Base-by-base conservation (phyloP, 2,113 vertebrate species). In the Thalassoma bifasciatum region DNA sequence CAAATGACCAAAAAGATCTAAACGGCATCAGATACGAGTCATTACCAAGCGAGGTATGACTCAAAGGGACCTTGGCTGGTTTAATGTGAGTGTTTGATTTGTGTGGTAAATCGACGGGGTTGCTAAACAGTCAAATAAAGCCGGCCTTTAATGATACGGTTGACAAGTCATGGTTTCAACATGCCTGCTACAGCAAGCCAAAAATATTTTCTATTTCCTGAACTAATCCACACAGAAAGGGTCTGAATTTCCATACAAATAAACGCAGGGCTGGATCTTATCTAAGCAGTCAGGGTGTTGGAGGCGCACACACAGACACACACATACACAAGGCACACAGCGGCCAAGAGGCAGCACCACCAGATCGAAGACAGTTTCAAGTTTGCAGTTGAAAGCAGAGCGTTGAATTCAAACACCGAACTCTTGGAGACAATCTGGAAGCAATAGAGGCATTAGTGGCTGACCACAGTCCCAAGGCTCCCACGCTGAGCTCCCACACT, bases 361-460 rank as follows among this genome's bases (percentile, higher is more conserved):
- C 61, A 72, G 42, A 72, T 56, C 71, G 72, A 62, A 68, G 67
- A 83, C 70, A 87, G 72, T 76, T 66, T 74, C 16, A 49, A 77
- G 78, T 90, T 86, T 87, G 59, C 52, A 58, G 74, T 77, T 54
- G 34, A 38, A 70, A 77, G 64, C 62, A 69, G 54, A 72, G 54
- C 66, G 51, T 50, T 77, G 42, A 79, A 46, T 81, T 77, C 81
- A 42, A 81, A 76, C 61, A 82, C 50, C 54, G 72, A 77, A 80
- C 24, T 26, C 77, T 24, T 81, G 38, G 52, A 75, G 64, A 67
- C 73, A 92, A 93, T 93, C 92, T 94, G 91, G 92, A 94, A 93
- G 89, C 79, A 93, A 93, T 93, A 84, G 82, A 91, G 74, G 80
- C 79, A 86, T 89, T 88, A 89, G 83, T 51, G 81, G 79, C 79